A percentile compares a stretch with the other conserved stretches of the same genome.
These are phyloP conservation scores for Istiophorus platypterus DNA, from an alignment of 2,113 vertebrate genomes.

Conservation along the genomic window DNA sequence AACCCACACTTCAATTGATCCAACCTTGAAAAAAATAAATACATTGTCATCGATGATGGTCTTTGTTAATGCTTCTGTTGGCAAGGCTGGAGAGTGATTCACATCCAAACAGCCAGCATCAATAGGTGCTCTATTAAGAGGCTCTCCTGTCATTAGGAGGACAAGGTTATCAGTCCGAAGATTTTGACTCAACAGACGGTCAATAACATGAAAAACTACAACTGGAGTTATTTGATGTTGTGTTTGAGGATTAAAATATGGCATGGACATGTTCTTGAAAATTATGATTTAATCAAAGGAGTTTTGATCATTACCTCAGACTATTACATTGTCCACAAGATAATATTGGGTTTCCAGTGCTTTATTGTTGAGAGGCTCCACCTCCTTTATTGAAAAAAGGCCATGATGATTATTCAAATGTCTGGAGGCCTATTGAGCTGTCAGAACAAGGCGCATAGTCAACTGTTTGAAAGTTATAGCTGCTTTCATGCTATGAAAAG, in stretches of 20 bases:
- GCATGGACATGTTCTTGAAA: constrained; percentile 40
- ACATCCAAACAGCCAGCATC: constrained; percentile 54
- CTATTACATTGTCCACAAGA: constrained; percentile 44
- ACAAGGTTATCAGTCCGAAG: constrained; percentile 54
- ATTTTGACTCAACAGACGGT: constrained; percentile 40
- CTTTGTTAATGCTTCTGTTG: constrained; percentile 64
- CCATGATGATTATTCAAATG: constrained; percentile 71
- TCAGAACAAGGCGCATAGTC: constrained; percentile 55
- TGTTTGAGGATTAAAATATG: constrained; percentile 17
- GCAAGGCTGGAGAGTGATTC: constrained; percentile 50
- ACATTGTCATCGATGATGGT: constrained; percentile 62
- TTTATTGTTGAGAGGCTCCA: constrained; percentile 62
- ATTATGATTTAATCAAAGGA: constrained; percentile 31
- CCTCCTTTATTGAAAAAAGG: constrained; percentile 70
- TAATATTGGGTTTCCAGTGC: constrained; percentile 52
- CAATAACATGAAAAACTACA: constrained; percentile 43
- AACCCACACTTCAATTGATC: constrained; percentile 68
- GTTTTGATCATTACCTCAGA: constrained; percentile 21
- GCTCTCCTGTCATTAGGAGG: constrained; percentile 49
- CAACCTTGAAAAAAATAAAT: constrained; percentile 67
- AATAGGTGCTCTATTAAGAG: constrained; percentile 55
- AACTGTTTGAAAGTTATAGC: constrained; percentile 75
- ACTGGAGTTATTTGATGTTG: constrained; percentile 19
- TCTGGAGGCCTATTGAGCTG: constrained; percentile 74
- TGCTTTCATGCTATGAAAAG: constrained; percentile 68